phyloP scores from a whole-genome alignment of 2,888 invertebrate species.

The Leptinotarsa juncta region DNA sequence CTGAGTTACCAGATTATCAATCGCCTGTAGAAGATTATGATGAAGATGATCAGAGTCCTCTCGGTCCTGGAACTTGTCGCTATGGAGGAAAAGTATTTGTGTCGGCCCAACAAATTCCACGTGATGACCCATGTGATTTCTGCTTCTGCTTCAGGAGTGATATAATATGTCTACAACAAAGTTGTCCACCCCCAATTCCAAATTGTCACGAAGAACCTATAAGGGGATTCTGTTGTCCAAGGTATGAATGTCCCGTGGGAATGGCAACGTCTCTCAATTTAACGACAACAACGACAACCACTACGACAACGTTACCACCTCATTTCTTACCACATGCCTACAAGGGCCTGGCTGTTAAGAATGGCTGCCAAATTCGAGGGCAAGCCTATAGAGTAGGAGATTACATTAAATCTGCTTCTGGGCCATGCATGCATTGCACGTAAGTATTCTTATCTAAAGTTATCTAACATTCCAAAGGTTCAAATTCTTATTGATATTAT shows the following conservation, averaged over 20 bases:
- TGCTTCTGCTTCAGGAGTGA: conserved; percentile 97
- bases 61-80: conserved; percentile 91
- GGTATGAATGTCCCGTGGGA: conserved; percentile 92
- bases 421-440: conserved; percentile 95
- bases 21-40: conserved; percentile 75
- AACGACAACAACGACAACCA: conserved; percentile 89
- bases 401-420: conserved; percentile 85
- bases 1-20: conserved; percentile 61
- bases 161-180: conserved; percentile 94
- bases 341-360: conserved; percentile 78
- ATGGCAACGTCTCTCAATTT: conserved; percentile 86
- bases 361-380: conserved; percentile 89
- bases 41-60: conserved; percentile 80
- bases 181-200: conserved; percentile 93
- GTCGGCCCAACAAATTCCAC: conserved; percentile 93
- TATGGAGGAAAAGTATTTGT: conserved; percentile 94
- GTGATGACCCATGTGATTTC: conserved; percentile 95
- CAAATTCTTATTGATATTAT: too few relatives aligned
- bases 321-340: conserved; percentile 85
- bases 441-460: conserved; percentile 69
- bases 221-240: conserved; percentile 93
- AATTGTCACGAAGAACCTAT: conserved; percentile 94
- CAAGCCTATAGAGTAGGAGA: conserved; percentile 89
- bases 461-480: background rate
- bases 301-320: conserved; percentile 86